Percentiles rank a stretch among this genome's conserved stretches.
Conservation (phyloP, 2,113 vertebrate genomes). For the Sus scrofa region T2T-Sscrofa CM000812.6:11182501-11183000, state of each 20-base stretch:
- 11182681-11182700: constrained; percentile 17
- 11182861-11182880: constrained; percentile 83
- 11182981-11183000: constrained; percentile 32
- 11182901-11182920: neutral
- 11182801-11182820: constrained; percentile 58
- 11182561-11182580: neutral
- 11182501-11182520: neutral
- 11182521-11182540: neutral
- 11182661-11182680: constrained; percentile 1
- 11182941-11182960: neutral
- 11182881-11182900: constrained; percentile 59
- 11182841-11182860: constrained; percentile 73
- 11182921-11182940: constrained; percentile 16
- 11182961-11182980: neutral
- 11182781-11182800: neutral
- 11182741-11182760: constrained; percentile 60
- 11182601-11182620: neutral
- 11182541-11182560: neutral
- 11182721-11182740: constrained; percentile 57
- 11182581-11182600: neutral
- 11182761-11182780: constrained; percentile 58
- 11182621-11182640: neutral
- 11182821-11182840: constrained; percentile 74
- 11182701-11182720: constrained; percentile 58
- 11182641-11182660: neutral